Evolutionary conservation across 2,888 invertebrate genomes (phyloP).

Genomic region (Cryptocheilus praepositus): DNA sequence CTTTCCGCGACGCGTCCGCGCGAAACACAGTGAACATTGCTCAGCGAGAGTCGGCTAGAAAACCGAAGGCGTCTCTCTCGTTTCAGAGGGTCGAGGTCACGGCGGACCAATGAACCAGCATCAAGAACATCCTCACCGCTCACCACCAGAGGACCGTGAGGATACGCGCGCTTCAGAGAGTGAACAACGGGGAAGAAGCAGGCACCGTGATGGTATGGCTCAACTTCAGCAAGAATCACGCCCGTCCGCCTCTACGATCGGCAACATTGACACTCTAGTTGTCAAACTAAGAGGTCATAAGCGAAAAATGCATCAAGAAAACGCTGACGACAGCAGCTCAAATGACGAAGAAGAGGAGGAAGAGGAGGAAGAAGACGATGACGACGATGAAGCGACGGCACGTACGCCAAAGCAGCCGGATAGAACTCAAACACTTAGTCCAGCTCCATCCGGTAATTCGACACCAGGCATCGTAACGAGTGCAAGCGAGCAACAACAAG

Average conservation of each 20-base stretch:
- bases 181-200: constrained; percentile 76
- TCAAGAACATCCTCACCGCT: constrained; percentile 74
- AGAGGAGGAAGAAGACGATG: constrained; percentile 57
- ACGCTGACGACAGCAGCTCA: constrained; percentile 56
- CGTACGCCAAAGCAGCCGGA: constrained; percentile 71
- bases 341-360: constrained; percentile 76
- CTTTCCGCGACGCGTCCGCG: not conserved
- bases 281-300: constrained; percentile 77
- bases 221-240: constrained; percentile 75
- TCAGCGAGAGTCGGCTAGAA: not conserved
- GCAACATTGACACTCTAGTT: constrained; percentile 57
- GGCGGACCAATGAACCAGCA: constrained; percentile 77
- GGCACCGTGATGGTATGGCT: constrained; percentile 76
- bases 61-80: constrained; percentile 15
- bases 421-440: constrained; percentile 77
- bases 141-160: constrained; percentile 75
- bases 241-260: constrained; percentile 44
- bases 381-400: not conserved
- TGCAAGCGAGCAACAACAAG: constrained; percentile 46
- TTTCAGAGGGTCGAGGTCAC: constrained; percentile 78
- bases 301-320: constrained; percentile 77
- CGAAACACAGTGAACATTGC: not conserved
- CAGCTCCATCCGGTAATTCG: constrained; percentile 81
- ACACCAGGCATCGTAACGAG: constrained; percentile 39
- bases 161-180: constrained; percentile 76